Evolutionary conservation across 2,113 vertebrate genomes (phyloP), one percentile per base, ranked within the genome.

Genomic region (Amblyornis subalaris): DNA sequence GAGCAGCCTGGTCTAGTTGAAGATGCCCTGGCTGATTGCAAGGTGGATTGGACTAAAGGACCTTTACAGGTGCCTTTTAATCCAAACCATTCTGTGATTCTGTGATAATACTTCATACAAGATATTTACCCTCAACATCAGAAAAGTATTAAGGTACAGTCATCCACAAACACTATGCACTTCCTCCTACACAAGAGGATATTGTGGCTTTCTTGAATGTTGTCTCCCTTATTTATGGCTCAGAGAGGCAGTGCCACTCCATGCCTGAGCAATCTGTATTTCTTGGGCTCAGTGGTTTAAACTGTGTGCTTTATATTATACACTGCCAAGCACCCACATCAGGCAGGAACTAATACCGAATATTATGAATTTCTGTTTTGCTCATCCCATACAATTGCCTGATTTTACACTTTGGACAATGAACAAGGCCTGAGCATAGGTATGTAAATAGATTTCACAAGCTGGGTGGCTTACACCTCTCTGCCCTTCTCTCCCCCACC

Each of bases 401-500:
- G 40, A 91, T 85, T 89, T 95, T 42, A 78, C 31, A 72, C 18
- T 72, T 12, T 54, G 35, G 35, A 80, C n/a, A 40, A 17, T 51
- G 40, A 91, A 85, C 14, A 78, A 51, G 19, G 29, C 8, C 35
- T 84, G 26, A 95, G 64, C 22, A 33, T 31, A 44, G 2, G 1
- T 16, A 29, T 28, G 12, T 50, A 77, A 92, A 51, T 8, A 86
- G 21, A 77, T 74, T 77, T 89, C 5, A 2, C 40, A 88, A 66
- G 1, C 3, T 61, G 28, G 4, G 35, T 67, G 57, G 29, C 21
- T 57, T 62, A 42, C 9, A 33, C 2, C 9, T 29, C 20, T 53
- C 24, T 60, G 14, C 11, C 3, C 7, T 67, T 13, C 7, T 2
- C 3, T 15, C 1, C 7, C 2, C 12, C 21, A 5, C 17, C 4